Percentiles rank a stretch among this genome's conserved stretches.
Evolutionary conservation across 1,140 invertebrate species (phyloP).

Genomic region (Pseudomyrmex gracilis): DNA sequence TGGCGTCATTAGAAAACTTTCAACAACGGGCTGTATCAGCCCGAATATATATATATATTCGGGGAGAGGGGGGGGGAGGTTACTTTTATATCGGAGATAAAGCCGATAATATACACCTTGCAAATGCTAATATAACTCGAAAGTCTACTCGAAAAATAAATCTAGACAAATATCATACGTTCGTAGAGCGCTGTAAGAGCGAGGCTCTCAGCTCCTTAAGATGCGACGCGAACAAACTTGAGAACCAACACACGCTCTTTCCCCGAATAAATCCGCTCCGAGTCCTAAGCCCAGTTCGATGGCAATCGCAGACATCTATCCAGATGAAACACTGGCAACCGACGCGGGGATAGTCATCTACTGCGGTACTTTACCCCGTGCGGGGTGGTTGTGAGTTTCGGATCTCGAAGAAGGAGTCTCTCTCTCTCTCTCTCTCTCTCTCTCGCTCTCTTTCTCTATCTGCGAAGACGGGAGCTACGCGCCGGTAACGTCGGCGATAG

Average conservation of each 20-base stretch:
- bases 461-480: slow-evolving; percentile 36
- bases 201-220: not conserved
- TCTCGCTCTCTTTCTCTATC: too few species aligned
- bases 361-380: slow-evolving; percentile 50
- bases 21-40: slow-evolving; percentile 6
- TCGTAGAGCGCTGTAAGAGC: not conserved
- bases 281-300: slow-evolving; percentile 42
- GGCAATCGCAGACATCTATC: slow-evolving; percentile 43
- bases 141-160: not conserved
- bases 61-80: too few species aligned
- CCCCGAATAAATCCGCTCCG: slow-evolving; percentile 31
- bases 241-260: not conserved
- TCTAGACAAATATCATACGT: not conserved
- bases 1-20: slow-evolving; percentile 48
- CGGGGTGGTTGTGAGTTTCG: slow-evolving; percentile 65
- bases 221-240: not conserved
- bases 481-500: not conserved
- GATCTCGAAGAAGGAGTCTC: slow-evolving; percentile 62
- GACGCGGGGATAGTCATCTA: slow-evolving; percentile 49
- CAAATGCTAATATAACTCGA: not conserved
- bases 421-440: too few species aligned
- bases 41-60: not conserved
- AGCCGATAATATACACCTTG: not conserved
- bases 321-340: slow-evolving; percentile 45
- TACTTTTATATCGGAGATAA: not conserved